A percentile compares a stretch with the other conserved stretches of the same genome.
Conservation (phyloP, 2,888 invertebrate genomes). For the Orthosia cruda region DNA sequence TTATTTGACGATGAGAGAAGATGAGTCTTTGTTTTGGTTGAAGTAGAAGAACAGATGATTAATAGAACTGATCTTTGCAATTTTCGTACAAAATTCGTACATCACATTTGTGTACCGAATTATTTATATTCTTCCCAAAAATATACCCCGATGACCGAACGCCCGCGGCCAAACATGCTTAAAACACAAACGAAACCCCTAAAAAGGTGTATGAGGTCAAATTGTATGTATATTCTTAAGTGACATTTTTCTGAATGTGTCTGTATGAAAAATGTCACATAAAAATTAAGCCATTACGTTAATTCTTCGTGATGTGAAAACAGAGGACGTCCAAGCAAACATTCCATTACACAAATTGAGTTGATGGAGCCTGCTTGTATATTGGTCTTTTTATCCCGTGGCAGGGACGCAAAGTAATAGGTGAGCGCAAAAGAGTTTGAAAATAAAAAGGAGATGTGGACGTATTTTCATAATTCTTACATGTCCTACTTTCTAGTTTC, state of each 20-base stretch:
- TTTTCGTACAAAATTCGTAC: not conserved
- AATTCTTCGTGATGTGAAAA: conserved; percentile 56
- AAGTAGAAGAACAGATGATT: not conserved
- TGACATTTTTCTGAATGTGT: conserved; percentile 51
- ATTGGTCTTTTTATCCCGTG: conserved; percentile 35
- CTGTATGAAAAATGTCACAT: too few relatives aligned
- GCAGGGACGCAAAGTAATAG: conserved; percentile 41
- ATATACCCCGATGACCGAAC: conserved; percentile 30
- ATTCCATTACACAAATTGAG: conserved; percentile 67
- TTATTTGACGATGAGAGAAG: not conserved
- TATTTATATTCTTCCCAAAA: conserved; percentile 51
- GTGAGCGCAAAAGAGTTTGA: conserved; percentile 37
- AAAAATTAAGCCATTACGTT: too few relatives aligned
- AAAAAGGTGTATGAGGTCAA: conserved; percentile 56
- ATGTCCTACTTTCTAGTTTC: conserved; percentile 48
- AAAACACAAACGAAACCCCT: conserved; percentile 43
- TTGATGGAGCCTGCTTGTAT: conserved; percentile 35
- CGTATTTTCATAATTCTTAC: conserved; percentile 50
- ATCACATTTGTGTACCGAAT: conserved; percentile 20
- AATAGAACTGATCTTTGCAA: conserved; percentile 33
- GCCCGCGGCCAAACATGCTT: conserved; percentile 57
- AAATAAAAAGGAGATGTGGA: conserved; percentile 44
- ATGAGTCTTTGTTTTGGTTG: not conserved
- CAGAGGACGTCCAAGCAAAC: conserved; percentile 44
- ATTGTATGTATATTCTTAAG: conserved; percentile 58